Base-by-base conservation (phyloP, 2,797 vertebrate genomes). In the Numenius phaeopus region DNA sequence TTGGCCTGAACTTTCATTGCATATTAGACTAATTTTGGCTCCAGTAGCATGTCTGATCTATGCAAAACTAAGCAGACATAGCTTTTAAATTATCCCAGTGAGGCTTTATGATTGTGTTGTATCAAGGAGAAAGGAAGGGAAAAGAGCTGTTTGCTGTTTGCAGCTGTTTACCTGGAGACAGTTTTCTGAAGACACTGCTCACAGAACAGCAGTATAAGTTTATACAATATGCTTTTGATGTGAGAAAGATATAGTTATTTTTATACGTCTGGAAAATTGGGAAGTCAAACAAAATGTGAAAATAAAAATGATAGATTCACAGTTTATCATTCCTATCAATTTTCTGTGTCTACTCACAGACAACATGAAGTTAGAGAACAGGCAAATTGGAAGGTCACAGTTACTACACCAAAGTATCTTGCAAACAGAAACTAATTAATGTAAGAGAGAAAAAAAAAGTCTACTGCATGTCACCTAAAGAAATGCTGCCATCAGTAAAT, bases 371-470 rank as follows among this genome's bases (percentile, higher is more conserved):
- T 22, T 61, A 78, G 27, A 66, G 17, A 88, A 42, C 22, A 58
- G 58, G 11, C 2, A 83, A 65, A 86, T 9, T 39, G 21, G 29
- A 91, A 86, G 26, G 62, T 75, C 23, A 78, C 13, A 46, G 7
- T 39, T 95, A 30, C 64, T 67, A 58, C 52, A 69, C 24, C 73
- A 64, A 14, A 7, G 1, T 47, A 49, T 30, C 27, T 84, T 79
- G 50, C 13, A 90, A 95, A 79, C 34, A 84, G n/a, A 94, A 92
- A 82, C 29, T 69, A 91, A 87, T 94, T 69, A 86, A 71, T 50
- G 32, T 64, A 50, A 95, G 30, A 49, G 58, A 34, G 27, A 12
- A 9, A 50, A 9, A 32, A 26, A 59, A 89, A 81, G 15, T 57
- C 54, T 83, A 21, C 58, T 71, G 26, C 22, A 55, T 59, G 24